phyloP scores from a whole-genome alignment of 2,888 invertebrate genomes.

The Nephrotoma appendiculata region DNA sequence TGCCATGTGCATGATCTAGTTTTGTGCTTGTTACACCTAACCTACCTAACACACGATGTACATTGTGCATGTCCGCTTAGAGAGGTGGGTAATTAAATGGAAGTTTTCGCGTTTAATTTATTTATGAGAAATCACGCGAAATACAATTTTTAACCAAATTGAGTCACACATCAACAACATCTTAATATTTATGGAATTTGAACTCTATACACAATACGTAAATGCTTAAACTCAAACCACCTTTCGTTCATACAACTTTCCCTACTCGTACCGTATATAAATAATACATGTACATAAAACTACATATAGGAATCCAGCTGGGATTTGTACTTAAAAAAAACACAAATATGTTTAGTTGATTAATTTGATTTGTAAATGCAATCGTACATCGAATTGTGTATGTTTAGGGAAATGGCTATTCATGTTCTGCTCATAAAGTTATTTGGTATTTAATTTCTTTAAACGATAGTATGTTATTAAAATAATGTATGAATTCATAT shows the following conservation, averaged over 20 bases:
- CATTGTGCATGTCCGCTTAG: background rate
- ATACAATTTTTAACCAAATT: background rate
- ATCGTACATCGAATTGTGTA: background rate
- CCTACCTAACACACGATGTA: background rate
- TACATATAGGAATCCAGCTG: background rate
- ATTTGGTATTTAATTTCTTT: background rate
- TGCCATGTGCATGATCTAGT: background rate
- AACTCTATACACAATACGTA: background rate
- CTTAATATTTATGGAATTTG: background rate
- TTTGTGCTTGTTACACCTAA: background rate
- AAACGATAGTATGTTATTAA: background rate
- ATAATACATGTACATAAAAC: background rate
- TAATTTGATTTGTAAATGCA: background rate
- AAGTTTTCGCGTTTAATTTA: background rate
- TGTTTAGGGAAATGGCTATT: background rate
- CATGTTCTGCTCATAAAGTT: background rate
- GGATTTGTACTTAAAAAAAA: background rate
- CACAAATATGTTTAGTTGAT: background rate
- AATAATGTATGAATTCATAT: background rate
- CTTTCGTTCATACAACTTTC: background rate
- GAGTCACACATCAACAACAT: background rate
- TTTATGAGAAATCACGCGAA: background rate
- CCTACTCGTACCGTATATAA: background rate
- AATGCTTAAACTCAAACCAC: no score
- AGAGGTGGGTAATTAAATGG: background rate